Conservation (phyloP, 2,888 invertebrate genomes). For the Dorcus parallelipipedus region DNA sequence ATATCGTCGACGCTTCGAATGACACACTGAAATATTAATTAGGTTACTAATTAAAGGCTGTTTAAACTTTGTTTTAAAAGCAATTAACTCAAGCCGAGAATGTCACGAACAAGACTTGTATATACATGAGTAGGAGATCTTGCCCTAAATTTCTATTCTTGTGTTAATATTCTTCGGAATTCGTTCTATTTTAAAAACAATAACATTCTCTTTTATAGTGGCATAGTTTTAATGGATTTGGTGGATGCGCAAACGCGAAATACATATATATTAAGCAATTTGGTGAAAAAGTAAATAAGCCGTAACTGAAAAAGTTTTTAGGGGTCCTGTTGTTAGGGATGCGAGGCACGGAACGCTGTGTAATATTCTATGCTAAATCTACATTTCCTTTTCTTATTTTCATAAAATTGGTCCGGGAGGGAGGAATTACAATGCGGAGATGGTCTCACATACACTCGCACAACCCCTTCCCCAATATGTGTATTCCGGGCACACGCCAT, state of each 20-base stretch:
- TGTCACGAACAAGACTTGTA: too few relatives aligned
- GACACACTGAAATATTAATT: background rate
- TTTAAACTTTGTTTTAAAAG: too few relatives aligned
- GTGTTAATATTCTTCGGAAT: too few relatives aligned
- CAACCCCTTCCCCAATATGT: conserved; percentile 25
- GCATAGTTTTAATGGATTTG: too few relatives aligned
- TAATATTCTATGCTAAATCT: conserved; percentile 35
- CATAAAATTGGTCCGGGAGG: conserved; percentile 33
- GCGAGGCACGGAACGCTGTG: conserved; percentile 23
- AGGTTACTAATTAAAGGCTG: background rate
- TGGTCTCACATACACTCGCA: conserved; percentile 24
- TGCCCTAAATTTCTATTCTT: too few relatives aligned
- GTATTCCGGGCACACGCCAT: conserved; percentile 27
- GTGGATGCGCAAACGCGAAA: background rate
- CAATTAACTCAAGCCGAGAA: too few relatives aligned
- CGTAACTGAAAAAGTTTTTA: conserved; percentile 14
- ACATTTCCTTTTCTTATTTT: conserved; percentile 37
- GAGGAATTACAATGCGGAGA: conserved; percentile 31
- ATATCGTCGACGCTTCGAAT: background rate
- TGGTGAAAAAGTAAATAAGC: conserved; percentile 10
- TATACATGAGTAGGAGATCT: too few relatives aligned
- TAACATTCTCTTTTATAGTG: too few relatives aligned
- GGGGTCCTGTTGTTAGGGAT: conserved; percentile 17
- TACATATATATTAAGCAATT: conserved; percentile 10
- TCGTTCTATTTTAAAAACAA: too few relatives aligned